Base-by-base conservation (phyloP, 2,888 invertebrate genomes). In the Gibbula magus region DNA sequence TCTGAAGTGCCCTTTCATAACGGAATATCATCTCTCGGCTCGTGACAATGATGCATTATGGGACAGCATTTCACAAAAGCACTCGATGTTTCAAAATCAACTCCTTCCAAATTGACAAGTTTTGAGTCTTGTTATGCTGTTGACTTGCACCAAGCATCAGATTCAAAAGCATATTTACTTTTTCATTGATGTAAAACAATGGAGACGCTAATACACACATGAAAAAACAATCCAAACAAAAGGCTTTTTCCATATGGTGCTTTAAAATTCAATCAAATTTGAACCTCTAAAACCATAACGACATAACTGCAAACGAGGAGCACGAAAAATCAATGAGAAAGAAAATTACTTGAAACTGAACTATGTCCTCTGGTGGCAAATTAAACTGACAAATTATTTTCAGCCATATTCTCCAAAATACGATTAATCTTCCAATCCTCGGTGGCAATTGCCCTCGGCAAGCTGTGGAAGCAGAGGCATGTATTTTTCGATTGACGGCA, bases 401-500 rank as follows among this genome's bases (percentile, higher is more conserved):
- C 25, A 25, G 25, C 61, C 25, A 29, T 29, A 61, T 61, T 61
- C 61, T 25, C 22, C 35, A 70, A 70, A 70, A 67, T 20, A 20
- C 20, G 70, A 70, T 70, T 70, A 70, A 70, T 70, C 45, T 45
- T 45, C 45, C 45, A 7, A 10, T 70, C 35, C 70, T 35, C 35
- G 13, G n/a, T 3, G 25, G 56, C 56, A 56, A 25, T 20, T 20
- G 22, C 56, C 56, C 56, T 3, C 13, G 20, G 20, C 56, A 20
- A 56, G 56, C 20, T 8, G 56, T 20, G 8, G n/a, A 20, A 25
- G 56, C 8, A 25, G 56, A 70, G 70, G 35, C 70, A 32, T 70
- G 29, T 70, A 20, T 39, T 70, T 32, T 70, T 70, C 70, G 35
- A 70, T 39, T 70, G 70, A 70, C 75, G 29, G 29, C 75, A 25